A percentile compares a stretch with the other conserved stretches of the same genome.
phyloP scores from a whole-genome alignment of 1,140 invertebrate genomes.

The Paraescarpia echinospica region DNA sequence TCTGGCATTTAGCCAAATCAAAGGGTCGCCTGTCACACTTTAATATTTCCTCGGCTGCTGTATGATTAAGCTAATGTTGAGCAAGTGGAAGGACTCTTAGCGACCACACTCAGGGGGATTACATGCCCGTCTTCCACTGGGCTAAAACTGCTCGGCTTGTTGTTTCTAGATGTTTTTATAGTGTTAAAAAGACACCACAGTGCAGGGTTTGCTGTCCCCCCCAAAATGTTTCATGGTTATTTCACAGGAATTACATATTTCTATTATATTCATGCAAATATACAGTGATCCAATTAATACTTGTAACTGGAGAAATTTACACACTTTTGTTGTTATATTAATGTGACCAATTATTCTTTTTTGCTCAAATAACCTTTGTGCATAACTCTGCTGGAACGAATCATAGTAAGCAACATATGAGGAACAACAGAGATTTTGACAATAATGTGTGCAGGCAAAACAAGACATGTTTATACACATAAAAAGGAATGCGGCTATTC shows the following conservation, averaged over 20 bases:
- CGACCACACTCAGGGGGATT: neutral
- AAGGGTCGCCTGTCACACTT: neutral
- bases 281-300: too few species aligned
- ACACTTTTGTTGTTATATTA: neutral
- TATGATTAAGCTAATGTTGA: neutral
- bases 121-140: neutral
- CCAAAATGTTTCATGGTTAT: neutral
- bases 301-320: too few species aligned
- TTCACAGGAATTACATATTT: neutral
- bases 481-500: neutral
- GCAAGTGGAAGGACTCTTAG: neutral
- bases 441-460: neutral
- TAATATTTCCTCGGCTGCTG: neutral
- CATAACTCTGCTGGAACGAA: neutral
- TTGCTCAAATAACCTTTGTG: neutral
- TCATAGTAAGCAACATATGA: too few species aligned
- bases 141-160: too few species aligned
- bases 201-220: neutral
- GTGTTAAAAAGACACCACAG: neutral
- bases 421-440: neutral
- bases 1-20: conserved; percentile 5
- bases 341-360: neutral
- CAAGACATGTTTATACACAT: neutral
- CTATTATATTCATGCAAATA: too few species aligned
- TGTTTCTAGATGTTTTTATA: neutral